Evolutionary conservation across 30 jellyfish, hydroid and myxozoan genomes (phyloP).

Genomic region (Hydractinia echinata): DNA sequence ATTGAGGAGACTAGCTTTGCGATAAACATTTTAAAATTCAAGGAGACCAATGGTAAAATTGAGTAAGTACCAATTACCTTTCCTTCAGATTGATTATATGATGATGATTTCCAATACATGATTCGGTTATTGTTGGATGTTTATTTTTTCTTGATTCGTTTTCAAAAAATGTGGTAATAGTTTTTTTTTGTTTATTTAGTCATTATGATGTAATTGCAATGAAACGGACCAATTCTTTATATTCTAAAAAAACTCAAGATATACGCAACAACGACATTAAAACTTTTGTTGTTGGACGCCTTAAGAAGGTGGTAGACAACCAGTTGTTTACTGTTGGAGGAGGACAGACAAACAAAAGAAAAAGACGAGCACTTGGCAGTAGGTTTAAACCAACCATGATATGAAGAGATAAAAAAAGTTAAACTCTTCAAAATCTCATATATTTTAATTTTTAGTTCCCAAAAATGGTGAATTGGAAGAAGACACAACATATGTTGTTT

Average conservation of each 20-base stretch:
- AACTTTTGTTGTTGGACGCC: not conserved
- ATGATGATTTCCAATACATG: too few species aligned
- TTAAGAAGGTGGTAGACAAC: not conserved
- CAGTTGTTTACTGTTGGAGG: constrained; percentile 7
- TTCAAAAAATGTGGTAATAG: not conserved
- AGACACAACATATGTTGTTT: constrained; percentile 8
- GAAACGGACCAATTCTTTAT: not conserved
- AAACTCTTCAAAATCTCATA: not conserved
- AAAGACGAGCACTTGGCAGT: constrained; percentile 6
- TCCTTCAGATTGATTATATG: too few species aligned
- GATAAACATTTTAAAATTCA: not conserved
- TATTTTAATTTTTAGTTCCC: not conserved
- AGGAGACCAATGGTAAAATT: not conserved
- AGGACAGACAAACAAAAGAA: constrained; percentile 8
- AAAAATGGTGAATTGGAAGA: not conserved
- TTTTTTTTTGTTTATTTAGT: not conserved
- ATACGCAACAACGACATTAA: not conserved
- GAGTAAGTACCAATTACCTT: not conserved
- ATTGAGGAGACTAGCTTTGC: not conserved
- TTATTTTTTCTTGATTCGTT: too few species aligned
- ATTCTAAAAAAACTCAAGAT: not conserved
- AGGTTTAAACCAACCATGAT: not conserved
- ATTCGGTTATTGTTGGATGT: too few species aligned
- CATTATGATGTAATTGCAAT: not conserved
- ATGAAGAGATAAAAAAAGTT: not conserved